Percentiles rank a stretch among this genome's conserved stretches.
Conservation (phyloP, 2,888 invertebrate genomes). For the Capitulum mitella region DNA sequence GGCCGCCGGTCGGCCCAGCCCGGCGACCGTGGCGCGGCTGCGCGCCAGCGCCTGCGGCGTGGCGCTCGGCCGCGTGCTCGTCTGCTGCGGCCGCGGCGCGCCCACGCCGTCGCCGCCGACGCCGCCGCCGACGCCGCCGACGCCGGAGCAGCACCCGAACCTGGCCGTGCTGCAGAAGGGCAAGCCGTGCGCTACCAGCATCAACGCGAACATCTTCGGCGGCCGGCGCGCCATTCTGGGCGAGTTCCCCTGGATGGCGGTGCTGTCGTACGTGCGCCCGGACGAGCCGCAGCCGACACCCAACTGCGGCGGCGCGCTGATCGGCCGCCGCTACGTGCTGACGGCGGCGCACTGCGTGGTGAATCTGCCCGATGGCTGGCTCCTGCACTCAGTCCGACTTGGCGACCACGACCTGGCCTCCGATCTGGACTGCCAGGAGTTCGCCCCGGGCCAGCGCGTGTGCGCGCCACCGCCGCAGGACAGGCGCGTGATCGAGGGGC, state of each 20-base stretch:
- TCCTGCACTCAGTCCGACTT: conserved; percentile 30
- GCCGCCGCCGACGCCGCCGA: neutral
- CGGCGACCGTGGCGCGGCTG: neutral
- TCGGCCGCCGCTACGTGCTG: conserved; percentile 29
- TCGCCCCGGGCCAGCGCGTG: neutral
- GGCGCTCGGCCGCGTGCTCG: neutral
- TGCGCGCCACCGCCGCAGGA: conserved; percentile 27
- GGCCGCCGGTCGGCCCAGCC: neutral
- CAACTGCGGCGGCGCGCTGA: conserved; percentile 32
- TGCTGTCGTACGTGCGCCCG: conserved; percentile 23
- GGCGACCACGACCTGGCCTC: conserved; percentile 31
- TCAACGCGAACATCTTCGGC: neutral
- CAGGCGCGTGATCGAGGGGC: conserved; percentile 24
- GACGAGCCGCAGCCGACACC: conserved; percentile 11
- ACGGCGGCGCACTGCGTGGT: conserved; percentile 32
- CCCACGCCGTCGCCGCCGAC: neutral
- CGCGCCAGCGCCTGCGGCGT: neutral
- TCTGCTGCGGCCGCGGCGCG: neutral
- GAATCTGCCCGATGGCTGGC: conserved; percentile 25
- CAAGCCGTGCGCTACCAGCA: neutral
- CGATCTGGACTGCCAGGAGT: conserved; percentile 29
- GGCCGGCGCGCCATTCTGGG: neutral
- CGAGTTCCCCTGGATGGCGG: conserved; percentile 33
- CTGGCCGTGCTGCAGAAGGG: neutral
- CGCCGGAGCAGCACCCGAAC: neutral